phyloP scores from a whole-genome alignment of 2,888 invertebrate genomes.

The Pheosia gnoma region DNA sequence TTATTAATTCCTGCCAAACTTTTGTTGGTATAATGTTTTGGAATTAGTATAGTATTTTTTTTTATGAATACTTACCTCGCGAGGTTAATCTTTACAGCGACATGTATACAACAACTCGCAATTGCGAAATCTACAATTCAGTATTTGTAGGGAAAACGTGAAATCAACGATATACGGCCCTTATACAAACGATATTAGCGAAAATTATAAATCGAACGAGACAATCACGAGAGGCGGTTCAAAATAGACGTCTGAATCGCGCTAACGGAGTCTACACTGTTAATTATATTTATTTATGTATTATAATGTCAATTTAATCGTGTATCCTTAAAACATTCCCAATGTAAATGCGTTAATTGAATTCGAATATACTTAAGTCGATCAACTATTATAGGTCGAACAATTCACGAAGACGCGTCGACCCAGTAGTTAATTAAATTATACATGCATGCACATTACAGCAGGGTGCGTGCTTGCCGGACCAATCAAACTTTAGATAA shows the following conservation, averaged over 20 bases:
- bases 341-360: background rate
- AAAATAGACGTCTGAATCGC: background rate
- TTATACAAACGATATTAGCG: constrained; percentile 20
- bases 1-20: background rate
- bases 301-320: background rate
- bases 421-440: background rate
- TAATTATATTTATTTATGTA: background rate
- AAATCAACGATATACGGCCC: background rate
- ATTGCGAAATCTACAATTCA: background rate
- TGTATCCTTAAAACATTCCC: constrained; percentile 1
- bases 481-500: too few species aligned
- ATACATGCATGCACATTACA: too few species aligned
- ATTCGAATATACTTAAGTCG: background rate
- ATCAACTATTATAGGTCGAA: background rate
- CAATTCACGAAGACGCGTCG: background rate
- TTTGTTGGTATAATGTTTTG: background rate
- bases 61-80: background rate
- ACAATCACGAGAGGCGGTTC: background rate
- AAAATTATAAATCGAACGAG: constrained; percentile 26
- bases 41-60: background rate
- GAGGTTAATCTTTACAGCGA: background rate
- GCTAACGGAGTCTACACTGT: constrained; percentile 6
- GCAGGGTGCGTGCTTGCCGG: too few species aligned
- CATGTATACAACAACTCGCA: background rate
- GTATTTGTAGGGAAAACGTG: background rate